Evolutionary conservation across 2,797 vertebrate genomes (phyloP).

Genomic region (Manis pentadactyla): DNA sequence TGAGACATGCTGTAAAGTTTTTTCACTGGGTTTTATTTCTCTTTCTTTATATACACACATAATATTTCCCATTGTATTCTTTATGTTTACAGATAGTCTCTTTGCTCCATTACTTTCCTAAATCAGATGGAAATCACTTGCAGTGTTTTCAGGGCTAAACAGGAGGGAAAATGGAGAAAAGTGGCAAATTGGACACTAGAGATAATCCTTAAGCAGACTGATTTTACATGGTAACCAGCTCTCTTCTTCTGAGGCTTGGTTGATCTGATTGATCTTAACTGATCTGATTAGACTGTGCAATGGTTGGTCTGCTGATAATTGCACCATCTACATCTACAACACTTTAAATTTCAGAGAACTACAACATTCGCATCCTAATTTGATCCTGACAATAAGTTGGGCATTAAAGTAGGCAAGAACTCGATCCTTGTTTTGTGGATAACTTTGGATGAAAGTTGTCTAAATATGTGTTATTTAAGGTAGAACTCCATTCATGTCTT

Average conservation of each 20-base stretch:
- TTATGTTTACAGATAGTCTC: slow-evolving; percentile 80
- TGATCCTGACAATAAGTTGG: not conserved
- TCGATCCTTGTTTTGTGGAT: not conserved
- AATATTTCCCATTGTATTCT: slow-evolving; percentile 78
- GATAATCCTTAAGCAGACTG: not conserved
- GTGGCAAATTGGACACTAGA: slow-evolving; percentile 49
- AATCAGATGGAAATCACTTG: slow-evolving; percentile 79
- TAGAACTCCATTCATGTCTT: not conserved
- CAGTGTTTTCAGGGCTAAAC: slow-evolving; percentile 71
- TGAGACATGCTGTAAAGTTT: slow-evolving; percentile 78
- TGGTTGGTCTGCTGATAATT: not conserved
- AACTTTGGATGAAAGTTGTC: not conserved
- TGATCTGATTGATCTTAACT: not conserved
- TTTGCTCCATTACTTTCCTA: slow-evolving; percentile 80
- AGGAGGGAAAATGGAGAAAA: slow-evolving; percentile 48
- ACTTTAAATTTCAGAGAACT: not conserved
- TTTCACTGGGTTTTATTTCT: slow-evolving; percentile 75
- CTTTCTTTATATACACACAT: slow-evolving; percentile 74
- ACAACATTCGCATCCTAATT: not conserved
- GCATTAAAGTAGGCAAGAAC: not conserved
- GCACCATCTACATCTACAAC: not conserved
- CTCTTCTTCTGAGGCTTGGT: not conserved
- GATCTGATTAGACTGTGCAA: not conserved
- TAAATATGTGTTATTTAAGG: not conserved
- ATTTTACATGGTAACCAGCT: slow-evolving; percentile 13